Percentiles rank a stretch among this genome's conserved stretches.
These are phyloP conservation scores for Notospermus geniculatus DNA, from an alignment of 1,140 invertebrate species.

Conservation along the genomic window DNA sequence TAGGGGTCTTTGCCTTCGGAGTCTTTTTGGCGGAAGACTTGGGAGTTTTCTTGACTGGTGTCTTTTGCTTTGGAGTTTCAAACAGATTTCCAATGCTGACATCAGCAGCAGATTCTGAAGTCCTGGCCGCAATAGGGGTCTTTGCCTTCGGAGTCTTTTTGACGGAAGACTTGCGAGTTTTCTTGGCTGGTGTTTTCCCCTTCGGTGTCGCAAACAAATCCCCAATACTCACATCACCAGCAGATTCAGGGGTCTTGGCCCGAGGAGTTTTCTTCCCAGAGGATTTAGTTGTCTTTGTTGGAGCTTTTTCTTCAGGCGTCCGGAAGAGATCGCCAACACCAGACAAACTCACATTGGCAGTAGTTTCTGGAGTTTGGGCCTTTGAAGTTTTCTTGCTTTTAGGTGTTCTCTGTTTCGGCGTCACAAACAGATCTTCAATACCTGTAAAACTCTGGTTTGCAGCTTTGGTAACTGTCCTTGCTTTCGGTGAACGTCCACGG, in stretches of 20 bases:
- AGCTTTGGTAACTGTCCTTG: background rate
- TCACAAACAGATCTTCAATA: constrained; percentile 3
- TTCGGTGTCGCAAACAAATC: too few relatives aligned
- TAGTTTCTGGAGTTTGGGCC: constrained; percentile 13
- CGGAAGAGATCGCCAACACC: background rate
- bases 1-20: too few relatives aligned
- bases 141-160: constrained; percentile 8
- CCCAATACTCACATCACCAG: too few relatives aligned
- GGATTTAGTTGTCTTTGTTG: constrained; percentile 10
- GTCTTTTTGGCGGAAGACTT: constrained; percentile 17
- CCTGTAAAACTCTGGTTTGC: constrained; percentile 9
- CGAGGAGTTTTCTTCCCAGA: background rate
- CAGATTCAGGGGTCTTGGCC: constrained; percentile 10
- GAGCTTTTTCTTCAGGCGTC: constrained; percentile 6
- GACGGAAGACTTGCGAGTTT: too few relatives aligned
- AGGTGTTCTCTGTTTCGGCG: constrained; percentile 17
- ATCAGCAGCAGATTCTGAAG: too few relatives aligned
- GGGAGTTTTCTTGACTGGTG: constrained; percentile 10
- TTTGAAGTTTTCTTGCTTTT: constrained; percentile 25
- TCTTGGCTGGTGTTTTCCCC: constrained; percentile 16
- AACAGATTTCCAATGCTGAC: too few relatives aligned
- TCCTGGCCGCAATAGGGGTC: too few relatives aligned
- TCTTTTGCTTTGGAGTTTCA: constrained; percentile 17
- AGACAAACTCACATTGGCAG: too few relatives aligned
- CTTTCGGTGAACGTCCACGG: background rate